These are phyloP conservation scores for Apolygus lucorum DNA, from an alignment of 1,140 invertebrate species.

Conservation along the genomic window DNA sequence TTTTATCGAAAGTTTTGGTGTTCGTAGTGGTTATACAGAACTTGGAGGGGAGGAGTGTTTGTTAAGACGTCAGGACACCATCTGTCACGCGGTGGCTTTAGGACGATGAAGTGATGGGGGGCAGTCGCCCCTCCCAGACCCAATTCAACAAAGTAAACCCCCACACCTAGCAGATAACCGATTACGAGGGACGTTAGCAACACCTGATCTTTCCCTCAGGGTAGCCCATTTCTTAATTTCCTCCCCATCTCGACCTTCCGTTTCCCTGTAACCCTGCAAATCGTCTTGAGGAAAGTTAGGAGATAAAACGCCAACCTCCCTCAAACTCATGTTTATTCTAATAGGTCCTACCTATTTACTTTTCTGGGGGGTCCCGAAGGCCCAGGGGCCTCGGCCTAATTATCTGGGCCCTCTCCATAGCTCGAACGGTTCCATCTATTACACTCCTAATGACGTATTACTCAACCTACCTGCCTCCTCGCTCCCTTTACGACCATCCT, in stretches of 20 bases:
- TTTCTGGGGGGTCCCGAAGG: conserved; percentile 5
- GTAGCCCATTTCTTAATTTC: conserved; percentile 1
- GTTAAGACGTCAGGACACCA: conserved; percentile 5
- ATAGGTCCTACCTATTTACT: conserved; percentile 4
- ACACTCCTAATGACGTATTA: conserved; percentile 1
- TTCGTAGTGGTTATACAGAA: too few species aligned
- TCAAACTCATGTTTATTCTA: conserved; percentile 17
- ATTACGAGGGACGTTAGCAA: background rate
- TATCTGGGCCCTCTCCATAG: conserved; percentile 3
- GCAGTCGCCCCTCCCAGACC: background rate
- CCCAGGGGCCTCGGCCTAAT: background rate
- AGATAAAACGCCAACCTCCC: conserved; percentile 12
- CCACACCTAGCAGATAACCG: conserved; percentile 1
- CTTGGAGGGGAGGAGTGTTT: background rate
- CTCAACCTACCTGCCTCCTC: background rate
- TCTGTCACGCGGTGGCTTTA: background rate
- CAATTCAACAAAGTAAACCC: conserved; percentile 8
- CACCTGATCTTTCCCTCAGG: conserved; percentile 10
- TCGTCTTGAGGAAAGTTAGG: too few species aligned
- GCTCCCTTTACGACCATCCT: background rate
- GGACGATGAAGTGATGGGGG: background rate
- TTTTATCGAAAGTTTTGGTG: too few species aligned
- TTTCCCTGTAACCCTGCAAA: too few species aligned
- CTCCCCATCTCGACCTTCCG: background rate
- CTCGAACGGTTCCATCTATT: conserved; percentile 13